Conservation (phyloP, 2,113 vertebrate genomes). For the Rhea pennata region DNA sequence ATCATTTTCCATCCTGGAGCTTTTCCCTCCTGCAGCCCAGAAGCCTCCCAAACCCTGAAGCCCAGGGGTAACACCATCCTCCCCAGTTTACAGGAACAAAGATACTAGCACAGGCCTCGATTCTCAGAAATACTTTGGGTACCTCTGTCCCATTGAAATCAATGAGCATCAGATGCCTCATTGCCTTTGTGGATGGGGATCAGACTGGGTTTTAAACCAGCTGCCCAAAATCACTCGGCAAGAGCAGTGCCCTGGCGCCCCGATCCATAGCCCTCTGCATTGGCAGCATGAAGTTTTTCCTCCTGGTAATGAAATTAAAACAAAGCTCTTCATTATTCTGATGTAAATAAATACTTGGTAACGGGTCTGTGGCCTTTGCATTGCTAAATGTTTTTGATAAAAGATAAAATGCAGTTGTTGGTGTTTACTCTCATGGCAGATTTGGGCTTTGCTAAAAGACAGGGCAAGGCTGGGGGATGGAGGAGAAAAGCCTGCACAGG, state of each 20-base stretch:
- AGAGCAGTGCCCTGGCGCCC: background rate
- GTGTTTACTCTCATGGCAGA: background rate
- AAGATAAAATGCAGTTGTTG: background rate
- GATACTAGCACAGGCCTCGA: background rate
- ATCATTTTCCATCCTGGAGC: background rate
- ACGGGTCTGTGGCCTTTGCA: background rate
- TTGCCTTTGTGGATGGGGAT: background rate
- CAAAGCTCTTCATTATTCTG: background rate
- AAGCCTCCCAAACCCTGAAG: background rate
- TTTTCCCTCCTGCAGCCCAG: background rate
- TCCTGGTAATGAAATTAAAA: background rate
- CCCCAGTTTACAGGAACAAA: background rate
- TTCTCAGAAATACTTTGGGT: background rate
- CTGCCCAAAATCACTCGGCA: background rate
- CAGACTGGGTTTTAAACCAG: background rate
- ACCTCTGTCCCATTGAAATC: background rate
- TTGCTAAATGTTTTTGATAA: too few species aligned
- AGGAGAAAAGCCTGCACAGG: background rate
- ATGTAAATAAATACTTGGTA: background rate
- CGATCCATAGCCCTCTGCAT: background rate
- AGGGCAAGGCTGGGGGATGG: background rate
- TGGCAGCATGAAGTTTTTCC: background rate
- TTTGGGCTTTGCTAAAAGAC: background rate
- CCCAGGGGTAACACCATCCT: rapidly evolving
- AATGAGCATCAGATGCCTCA: background rate